These are phyloP conservation scores for Drosophila pseudotalamancana DNA, from an alignment of 2,888 invertebrate genomes.

Conservation along the genomic window DNA sequence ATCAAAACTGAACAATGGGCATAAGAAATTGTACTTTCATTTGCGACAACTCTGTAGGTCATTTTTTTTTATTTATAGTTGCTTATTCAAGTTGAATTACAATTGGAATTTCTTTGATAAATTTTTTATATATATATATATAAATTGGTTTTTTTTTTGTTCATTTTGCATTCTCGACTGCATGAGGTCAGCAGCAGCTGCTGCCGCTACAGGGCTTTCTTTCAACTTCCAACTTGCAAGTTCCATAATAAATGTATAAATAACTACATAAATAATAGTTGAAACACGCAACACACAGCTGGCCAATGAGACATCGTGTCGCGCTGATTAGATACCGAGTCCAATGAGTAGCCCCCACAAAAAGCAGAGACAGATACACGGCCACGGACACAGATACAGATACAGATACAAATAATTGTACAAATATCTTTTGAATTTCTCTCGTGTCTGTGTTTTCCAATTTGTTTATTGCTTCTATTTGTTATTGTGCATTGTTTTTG, in stretches of 20 bases:
- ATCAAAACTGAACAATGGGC: slow-evolving; percentile 51
- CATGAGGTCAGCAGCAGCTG: slow-evolving; percentile 56
- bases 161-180: slow-evolving; percentile 47
- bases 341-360: slow-evolving; percentile 16
- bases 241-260: slow-evolving; percentile 48
- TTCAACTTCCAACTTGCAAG: slow-evolving; percentile 40
- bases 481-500: slow-evolving; percentile 52
- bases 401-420: slow-evolving; percentile 22
- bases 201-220: slow-evolving; percentile 34
- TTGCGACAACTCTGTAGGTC: slow-evolving; percentile 42
- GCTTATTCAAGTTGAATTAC: slow-evolving; percentile 38
- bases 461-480: slow-evolving; percentile 55
- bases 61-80: slow-evolving; percentile 40
- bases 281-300: slow-evolving; percentile 50
- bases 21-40: slow-evolving; percentile 63
- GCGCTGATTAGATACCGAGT: slow-evolving; percentile 70
- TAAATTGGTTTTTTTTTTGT: slow-evolving; percentile 4
- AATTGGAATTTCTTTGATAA: slow-evolving; percentile 38
- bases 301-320: slow-evolving; percentile 65
- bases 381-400: no score
- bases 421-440: slow-evolving; percentile 37
- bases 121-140: background rate
- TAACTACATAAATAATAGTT: slow-evolving; percentile 55
- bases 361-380: slow-evolving; percentile 24
- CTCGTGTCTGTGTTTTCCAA: slow-evolving; percentile 33